phyloP scores from a whole-genome alignment of 2,113 vertebrate genomes.

The Cyprinodon brontotheroides region DNA sequence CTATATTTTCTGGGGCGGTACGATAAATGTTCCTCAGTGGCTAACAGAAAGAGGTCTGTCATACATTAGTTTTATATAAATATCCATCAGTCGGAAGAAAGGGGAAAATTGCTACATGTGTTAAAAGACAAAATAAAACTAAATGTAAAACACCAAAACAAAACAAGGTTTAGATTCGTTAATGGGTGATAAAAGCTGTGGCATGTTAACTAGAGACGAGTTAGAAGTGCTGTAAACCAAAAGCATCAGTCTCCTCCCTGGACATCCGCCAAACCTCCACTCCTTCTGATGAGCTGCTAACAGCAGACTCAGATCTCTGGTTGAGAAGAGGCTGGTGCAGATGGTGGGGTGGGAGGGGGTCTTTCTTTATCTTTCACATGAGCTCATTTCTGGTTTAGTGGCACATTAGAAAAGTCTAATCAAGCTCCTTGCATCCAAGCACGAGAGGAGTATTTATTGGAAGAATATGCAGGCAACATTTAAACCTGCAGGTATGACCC shows the following conservation, averaged over 20 bases:
- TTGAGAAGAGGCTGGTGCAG: slow-evolving; percentile 28
- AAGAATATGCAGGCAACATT: slow-evolving; percentile 5
- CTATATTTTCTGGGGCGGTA: no score
- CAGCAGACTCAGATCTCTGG: slow-evolving; percentile 41
- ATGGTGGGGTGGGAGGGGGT: background rate
- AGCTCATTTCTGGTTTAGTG: slow-evolving; percentile 34
- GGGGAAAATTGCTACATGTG: no score
- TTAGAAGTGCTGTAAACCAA: slow-evolving; percentile 39
- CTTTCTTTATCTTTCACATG: slow-evolving; percentile 5
- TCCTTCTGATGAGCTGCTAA: slow-evolving; percentile 68
- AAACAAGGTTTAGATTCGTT: slow-evolving; percentile 9
- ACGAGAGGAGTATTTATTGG: slow-evolving; percentile 2
- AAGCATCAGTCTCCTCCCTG: slow-evolving; percentile 46
- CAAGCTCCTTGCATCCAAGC: slow-evolving; percentile 3
- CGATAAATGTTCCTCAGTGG: no score
- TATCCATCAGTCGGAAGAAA: no score
- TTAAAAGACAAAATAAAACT: background rate
- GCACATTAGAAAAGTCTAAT: slow-evolving; percentile 15
- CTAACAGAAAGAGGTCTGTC: background rate
- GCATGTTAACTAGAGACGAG: slow-evolving; percentile 69
- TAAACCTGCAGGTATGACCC: slow-evolving; percentile 16
- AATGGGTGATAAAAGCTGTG: slow-evolving; percentile 54
- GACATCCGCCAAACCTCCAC: slow-evolving; percentile 58
- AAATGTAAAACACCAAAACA: slow-evolving; percentile 26
- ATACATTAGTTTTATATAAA: background rate